Base-by-base conservation (phyloP, 1,140 invertebrate species). In the Camponotus vicinus region DNA sequence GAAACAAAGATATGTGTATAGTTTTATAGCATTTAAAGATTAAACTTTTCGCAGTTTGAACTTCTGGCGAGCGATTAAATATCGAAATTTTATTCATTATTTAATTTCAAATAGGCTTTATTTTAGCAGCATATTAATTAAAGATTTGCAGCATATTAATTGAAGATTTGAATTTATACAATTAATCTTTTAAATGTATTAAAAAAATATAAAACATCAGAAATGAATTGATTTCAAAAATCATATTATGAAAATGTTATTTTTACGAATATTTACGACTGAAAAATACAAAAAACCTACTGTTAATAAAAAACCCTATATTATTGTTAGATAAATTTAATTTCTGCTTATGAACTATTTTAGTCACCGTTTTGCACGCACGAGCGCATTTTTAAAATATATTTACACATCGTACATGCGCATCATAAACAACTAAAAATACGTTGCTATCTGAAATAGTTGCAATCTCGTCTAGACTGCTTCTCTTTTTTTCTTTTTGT, bases 281-380 rank as follows among this genome's bases (percentile, higher is more conserved):
- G 3, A 45, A 64, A 78, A 63, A 64, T 64, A 63, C 13, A 63
- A 66, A 78, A 64, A 63, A 49, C 8, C 15, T 32, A 15, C 4
- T 15, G n/a, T 9, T 55, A 57, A 57, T 80, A 69, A 69, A 79
- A 34, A 45, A 18, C 4, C 13, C 45, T 40, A n/a, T 61, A 66
- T 8, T 37, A n/a, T 7, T 67, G n/a, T 67, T 40, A 52, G n/a
- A 3, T 64, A 64, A 63, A 64, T 34, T 78, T 64, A 34, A 42
- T 32, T 66, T 49, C 11, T 78, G 59, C 27, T 80, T 80, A 80
- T 55, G 7, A 69, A 69, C 63, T 80, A 69, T 80, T 80, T 64
- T 37, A 80, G 45, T 80, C 34, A 64, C 9, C 15, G 34, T 55
- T 27, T 21, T 11, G 77, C 77, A 67, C 15, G 77, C 77, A 80